phyloP scores from a whole-genome alignment of 2,797 vertebrate genomes.

The Xiphophorus birchmanni region DNA sequence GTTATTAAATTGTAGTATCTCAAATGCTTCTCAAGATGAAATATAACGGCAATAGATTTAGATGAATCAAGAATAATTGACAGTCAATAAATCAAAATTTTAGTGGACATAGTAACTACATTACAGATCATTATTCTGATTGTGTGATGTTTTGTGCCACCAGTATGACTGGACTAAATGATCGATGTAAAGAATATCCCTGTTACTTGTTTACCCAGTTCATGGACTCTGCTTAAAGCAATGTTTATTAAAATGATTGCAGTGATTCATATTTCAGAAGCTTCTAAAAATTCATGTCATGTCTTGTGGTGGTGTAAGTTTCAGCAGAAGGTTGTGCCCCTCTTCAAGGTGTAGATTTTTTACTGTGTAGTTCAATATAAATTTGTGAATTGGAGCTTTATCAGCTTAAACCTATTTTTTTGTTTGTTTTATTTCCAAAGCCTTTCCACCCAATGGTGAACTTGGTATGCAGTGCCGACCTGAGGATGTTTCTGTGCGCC shows the following conservation, averaged over 20 bases:
- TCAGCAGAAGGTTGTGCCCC: constrained; percentile 11
- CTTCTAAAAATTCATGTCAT: constrained; percentile 67
- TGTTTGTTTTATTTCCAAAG: constrained; percentile 64
- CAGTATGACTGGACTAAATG: constrained; percentile 7
- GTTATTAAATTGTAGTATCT: neutral
- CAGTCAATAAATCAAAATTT: neutral
- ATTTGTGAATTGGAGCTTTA: neutral
- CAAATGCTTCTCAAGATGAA: neutral
- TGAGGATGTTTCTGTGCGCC: constrained; percentile 92
- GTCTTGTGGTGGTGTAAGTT: constrained; percentile 37
- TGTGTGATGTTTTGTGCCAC: constrained; percentile 21
- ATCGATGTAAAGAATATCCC: constrained; percentile 8
- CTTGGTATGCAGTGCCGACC: constrained; percentile 90
- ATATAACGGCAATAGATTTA: neutral
- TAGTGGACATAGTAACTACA: constrained; percentile 16
- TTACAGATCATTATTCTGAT: constrained; percentile 20
- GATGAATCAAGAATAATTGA: neutral
- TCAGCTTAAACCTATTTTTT: neutral
- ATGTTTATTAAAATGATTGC: constrained; percentile 56
- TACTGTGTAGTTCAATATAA: neutral
- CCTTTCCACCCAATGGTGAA: constrained; percentile 97
- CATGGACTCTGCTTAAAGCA: constrained; percentile 45
- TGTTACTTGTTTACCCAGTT: constrained; percentile 43
- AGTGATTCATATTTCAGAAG: constrained; percentile 68
- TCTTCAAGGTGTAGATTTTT: neutral